phyloP scores from a whole-genome alignment of 1,140 invertebrate genomes.

The Mycetomoellerius zeteki region DNA sequence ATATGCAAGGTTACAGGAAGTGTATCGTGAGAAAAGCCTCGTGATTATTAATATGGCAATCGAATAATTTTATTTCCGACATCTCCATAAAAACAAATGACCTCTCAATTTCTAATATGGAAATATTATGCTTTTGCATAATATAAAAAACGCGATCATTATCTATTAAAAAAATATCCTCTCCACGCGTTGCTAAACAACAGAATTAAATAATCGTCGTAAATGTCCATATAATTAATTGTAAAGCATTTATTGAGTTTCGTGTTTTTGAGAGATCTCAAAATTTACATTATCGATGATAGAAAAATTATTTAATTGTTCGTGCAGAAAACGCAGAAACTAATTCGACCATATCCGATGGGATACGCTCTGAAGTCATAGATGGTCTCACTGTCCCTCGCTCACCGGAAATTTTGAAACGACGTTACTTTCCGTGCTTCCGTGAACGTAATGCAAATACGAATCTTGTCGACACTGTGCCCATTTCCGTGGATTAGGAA shows the following conservation, averaged over 20 bases:
- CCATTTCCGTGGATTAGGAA: slow-evolving; percentile 79
- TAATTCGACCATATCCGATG: not conserved
- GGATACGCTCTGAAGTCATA: slow-evolving; percentile 24
- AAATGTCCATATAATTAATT: not conserved
- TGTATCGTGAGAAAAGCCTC: slow-evolving; percentile 36
- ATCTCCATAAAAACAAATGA: not conserved
- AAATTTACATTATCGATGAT: not conserved
- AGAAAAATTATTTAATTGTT: not conserved
- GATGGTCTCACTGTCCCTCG: slow-evolving; percentile 49
- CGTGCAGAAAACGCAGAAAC: not conserved
- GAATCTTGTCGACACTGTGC: slow-evolving; percentile 73
- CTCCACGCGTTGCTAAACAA: not conserved
- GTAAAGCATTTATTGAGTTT: not conserved
- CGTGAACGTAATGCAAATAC: slow-evolving; percentile 74
- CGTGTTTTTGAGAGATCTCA: not conserved
- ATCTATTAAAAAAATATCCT: not conserved
- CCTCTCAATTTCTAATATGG: not conserved
- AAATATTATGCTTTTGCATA: not conserved
- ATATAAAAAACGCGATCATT: not conserved
- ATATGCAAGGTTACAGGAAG: slow-evolving; percentile 51
- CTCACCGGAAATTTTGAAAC: slow-evolving; percentile 81
- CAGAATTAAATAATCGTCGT: not conserved
- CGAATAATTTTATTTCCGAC: not conserved
- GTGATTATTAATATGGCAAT: slow-evolving; percentile 10
- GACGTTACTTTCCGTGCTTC: slow-evolving; percentile 79